Percentiles rank a stretch among this genome's conserved stretches.
These are phyloP conservation scores for Copidosoma aretas DNA, from an alignment of 2,888 invertebrate species.

Conservation along the genomic window DNA sequence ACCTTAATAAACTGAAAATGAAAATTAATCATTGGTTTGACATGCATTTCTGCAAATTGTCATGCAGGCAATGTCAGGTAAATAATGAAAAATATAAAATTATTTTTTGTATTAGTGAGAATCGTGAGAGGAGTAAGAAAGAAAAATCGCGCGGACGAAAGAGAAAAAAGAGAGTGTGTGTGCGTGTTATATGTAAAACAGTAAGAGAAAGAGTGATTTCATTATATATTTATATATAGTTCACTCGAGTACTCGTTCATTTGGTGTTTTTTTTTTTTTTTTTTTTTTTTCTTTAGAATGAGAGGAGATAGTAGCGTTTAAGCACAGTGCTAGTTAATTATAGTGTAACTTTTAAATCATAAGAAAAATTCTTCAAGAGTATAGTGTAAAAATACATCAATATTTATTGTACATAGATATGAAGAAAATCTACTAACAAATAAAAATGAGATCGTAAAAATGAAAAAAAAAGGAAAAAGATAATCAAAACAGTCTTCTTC, in stretches of 20 bases:
- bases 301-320: constrained; percentile 28
- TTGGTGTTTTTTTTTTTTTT: too few species aligned
- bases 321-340: constrained; percentile 53
- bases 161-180: constrained; percentile 23
- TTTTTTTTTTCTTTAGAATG: constrained; percentile 52
- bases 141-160: constrained; percentile 17
- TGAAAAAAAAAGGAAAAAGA: too few species aligned
- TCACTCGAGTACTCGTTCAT: constrained; percentile 52
- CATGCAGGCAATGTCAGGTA: constrained; percentile 42
- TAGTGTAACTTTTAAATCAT: constrained; percentile 55
- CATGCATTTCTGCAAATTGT: constrained; percentile 55
- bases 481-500: constrained; percentile 20
- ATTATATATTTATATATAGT: constrained; percentile 42
- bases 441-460: constrained; percentile 60
- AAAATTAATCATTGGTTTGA: constrained; percentile 35
- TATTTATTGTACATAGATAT: constrained; percentile 64
- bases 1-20: constrained; percentile 27
- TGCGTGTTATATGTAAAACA: constrained; percentile 3
- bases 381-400: constrained; percentile 62
- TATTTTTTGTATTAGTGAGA: constrained; percentile 50
- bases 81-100: constrained; percentile 40
- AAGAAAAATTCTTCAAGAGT: constrained; percentile 51
- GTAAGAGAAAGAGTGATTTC: constrained; percentile 46
- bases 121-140: constrained; percentile 32
- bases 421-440: constrained; percentile 62